These are phyloP conservation scores for Rhagonycha fulva DNA, from an alignment of 2,888 invertebrate species.

Conservation along the genomic window DNA sequence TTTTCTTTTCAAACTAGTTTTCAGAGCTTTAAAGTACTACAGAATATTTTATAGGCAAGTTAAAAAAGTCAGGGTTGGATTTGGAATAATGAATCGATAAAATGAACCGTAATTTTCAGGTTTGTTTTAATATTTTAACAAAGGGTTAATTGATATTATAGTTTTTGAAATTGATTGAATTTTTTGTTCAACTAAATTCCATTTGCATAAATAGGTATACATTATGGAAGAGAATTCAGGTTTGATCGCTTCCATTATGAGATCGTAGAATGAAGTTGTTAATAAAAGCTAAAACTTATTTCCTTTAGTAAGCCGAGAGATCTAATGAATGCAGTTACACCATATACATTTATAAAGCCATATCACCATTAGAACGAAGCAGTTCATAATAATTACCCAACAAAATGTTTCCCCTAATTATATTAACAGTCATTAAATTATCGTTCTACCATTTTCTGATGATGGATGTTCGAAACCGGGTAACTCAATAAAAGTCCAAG, in stretches of 20 bases:
- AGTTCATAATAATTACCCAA: constrained; percentile 22
- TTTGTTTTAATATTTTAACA: neutral
- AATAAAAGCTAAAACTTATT: constrained; percentile 34
- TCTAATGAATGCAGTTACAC: constrained; percentile 41
- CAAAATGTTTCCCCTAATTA: neutral
- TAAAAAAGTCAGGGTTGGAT: constrained; percentile 30
- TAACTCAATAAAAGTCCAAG: neutral
- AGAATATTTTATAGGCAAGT: constrained; percentile 37
- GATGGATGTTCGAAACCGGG: neutral
- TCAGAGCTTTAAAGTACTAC: constrained; percentile 35
- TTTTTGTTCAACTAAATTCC: constrained; percentile 4
- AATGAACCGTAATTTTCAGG: neutral
- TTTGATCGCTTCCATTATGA: neutral
- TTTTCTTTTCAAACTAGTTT: constrained; percentile 40
- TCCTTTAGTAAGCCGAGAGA: constrained; percentile 33
- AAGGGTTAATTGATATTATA: neutral
- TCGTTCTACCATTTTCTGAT: neutral
- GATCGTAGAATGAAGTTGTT: constrained; percentile 26
- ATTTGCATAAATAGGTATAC: constrained; percentile 15
- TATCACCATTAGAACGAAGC: constrained; percentile 31
- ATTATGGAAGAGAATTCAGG: constrained; percentile 9
- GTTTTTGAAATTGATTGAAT: neutral
- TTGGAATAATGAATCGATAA: constrained; percentile 30
- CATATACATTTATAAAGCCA: constrained; percentile 34
- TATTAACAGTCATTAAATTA: neutral